A percentile compares a stretch with the other conserved stretches of the same genome.
These are phyloP conservation scores for Amphimedon queenslandica DNA, from an alignment of 37 sponge, comb jelly and placozoan species.

Conservation along the genomic window DNA sequence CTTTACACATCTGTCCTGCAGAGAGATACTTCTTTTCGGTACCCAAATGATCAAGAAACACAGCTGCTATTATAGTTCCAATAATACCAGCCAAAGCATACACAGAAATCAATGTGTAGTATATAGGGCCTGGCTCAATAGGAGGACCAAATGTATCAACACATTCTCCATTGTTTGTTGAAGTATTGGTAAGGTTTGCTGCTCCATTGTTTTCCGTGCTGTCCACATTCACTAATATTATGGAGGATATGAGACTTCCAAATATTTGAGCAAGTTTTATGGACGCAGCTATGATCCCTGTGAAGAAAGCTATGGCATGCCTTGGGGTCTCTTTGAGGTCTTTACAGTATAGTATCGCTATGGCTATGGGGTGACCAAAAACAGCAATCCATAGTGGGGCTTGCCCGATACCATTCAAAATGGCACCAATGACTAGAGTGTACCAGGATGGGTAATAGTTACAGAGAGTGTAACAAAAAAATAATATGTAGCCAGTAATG, in stretches of 20 bases:
- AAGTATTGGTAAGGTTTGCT: background rate
- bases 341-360: constrained; percentile 16
- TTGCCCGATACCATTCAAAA: constrained; percentile 39
- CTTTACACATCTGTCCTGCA: too few relatives aligned
- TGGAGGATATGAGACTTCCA: constrained; percentile 37
- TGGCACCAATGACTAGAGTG: constrained; percentile 52
- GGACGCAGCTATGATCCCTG: constrained; percentile 19
- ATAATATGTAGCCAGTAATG: constrained; percentile 20
- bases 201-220: background rate
- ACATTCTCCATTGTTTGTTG: background rate
- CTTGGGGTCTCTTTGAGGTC: background rate
- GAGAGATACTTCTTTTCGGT: too few relatives aligned
- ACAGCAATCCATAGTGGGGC: constrained; percentile 54
- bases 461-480: constrained; percentile 22
- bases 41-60: background rate
- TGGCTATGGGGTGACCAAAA: constrained; percentile 11
- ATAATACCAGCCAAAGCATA: background rate
- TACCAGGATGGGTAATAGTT: constrained; percentile 74
- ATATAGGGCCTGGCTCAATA: background rate
- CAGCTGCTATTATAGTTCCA: background rate
- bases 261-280: constrained; percentile 17
- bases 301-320: constrained; percentile 12
- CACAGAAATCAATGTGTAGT: background rate
- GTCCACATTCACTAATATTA: constrained; percentile 11
- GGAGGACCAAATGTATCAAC: background rate